Evolutionary conservation across 2,113 vertebrate genomes (phyloP), one percentile per base, ranked within the genome.

Genomic region (Crotophaga sulcirostris): DNA sequence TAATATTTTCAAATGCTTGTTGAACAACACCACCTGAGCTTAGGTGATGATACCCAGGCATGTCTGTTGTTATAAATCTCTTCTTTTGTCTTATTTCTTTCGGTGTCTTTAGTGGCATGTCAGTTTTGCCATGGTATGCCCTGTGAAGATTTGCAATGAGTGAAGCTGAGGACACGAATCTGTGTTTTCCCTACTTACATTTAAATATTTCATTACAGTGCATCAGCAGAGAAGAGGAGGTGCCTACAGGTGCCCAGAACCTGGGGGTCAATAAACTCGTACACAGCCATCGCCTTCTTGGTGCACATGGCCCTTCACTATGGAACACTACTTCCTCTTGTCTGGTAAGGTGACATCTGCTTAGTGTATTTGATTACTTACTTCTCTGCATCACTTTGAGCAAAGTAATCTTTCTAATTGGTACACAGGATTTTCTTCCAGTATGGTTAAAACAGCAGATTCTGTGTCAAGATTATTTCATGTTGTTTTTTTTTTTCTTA

Each of bases 341-440:
- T 81, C 80, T 76, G 85, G 89, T 87, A 84, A 89, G 87, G 31
- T 87, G 93, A 93, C 90, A 94, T 72, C 83, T 94, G 85, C 40
- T 93, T 93, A 90, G 73, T 58, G 2, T 45, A 60, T 70, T 23
- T 68, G 60, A 79, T 92, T 92, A 68, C 72, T 90, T 84, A 56
- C 59, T 90, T 89, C 66, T 72, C 82, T 90, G 93, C 64, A 69
- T 97, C 89, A 94, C 79, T 88, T 55, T 38, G 72, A 90, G 72
- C 75, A 93, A 74, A 7, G 15, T 83, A 94, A 96, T 94, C 95
- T 97, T 79, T 86, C n/a, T 97, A 95, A 96, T 96, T 90, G 92
- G 69, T 69, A 33, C 26, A 18, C 29, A 60, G 73, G 63, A 24
- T 36, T 45, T 92, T 87, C 87, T 87, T 89, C 58, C 51, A 38